A percentile compares a stretch with the other conserved stretches of the same genome.
Evolutionary conservation across 2,888 invertebrate species (phyloP).

Genomic region (Sinopyrophorus schimmeli): DNA sequence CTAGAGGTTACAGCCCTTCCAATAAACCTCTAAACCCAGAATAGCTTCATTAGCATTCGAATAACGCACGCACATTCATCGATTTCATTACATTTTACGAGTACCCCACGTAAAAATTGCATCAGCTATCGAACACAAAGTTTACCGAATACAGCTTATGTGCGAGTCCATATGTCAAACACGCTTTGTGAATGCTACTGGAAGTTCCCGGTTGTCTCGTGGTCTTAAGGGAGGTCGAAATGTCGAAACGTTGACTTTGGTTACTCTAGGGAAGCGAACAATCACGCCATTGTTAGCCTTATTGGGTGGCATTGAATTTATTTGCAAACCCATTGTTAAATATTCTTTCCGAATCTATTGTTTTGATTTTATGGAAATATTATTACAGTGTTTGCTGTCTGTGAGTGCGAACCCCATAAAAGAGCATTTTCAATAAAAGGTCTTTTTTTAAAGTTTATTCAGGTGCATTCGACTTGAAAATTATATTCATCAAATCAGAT

Average conservation of each 20-base stretch:
- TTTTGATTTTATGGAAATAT: constrained; percentile 30
- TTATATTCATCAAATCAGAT: too few relatives aligned
- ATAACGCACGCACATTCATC: constrained; percentile 32
- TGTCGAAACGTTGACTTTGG: constrained; percentile 37
- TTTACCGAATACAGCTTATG: constrained; percentile 29
- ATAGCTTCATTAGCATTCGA: constrained; percentile 35
- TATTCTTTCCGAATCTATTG: constrained; percentile 29
- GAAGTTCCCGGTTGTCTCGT: constrained; percentile 31
- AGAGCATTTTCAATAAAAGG: too few relatives aligned
- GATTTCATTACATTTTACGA: constrained; percentile 35
- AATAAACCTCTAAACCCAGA: constrained; percentile 19
- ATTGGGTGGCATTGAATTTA: constrained; percentile 42
- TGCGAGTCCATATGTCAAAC: constrained; percentile 32
- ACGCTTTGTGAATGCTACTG: constrained; percentile 27
- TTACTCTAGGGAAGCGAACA: constrained; percentile 39
- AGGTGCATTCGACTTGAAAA: too few relatives aligned
- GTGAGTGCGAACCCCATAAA: too few relatives aligned
- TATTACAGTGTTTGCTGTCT: too few relatives aligned
- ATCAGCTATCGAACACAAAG: constrained; percentile 29
- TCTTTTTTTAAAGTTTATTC: too few relatives aligned
- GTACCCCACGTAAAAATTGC: constrained; percentile 32
- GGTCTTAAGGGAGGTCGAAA: constrained; percentile 36
- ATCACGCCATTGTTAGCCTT: constrained; percentile 42
- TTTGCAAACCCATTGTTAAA: constrained; percentile 41
- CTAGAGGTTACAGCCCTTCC: constrained; percentile 14